phyloP scores from a whole-genome alignment of 2,113 vertebrate species.

The Indri indri region DNA sequence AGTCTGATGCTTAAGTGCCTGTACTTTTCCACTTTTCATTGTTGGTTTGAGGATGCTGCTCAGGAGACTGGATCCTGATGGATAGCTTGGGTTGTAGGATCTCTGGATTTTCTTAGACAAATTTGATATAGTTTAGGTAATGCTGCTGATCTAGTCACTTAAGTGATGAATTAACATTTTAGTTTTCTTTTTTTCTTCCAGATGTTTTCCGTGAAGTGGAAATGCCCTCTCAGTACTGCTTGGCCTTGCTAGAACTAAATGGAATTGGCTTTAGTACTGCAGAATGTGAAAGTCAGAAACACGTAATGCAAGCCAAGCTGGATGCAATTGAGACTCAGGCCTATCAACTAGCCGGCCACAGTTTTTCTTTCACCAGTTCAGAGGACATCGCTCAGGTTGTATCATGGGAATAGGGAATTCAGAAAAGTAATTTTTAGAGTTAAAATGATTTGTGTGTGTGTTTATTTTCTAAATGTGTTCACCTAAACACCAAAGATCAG shows the following conservation, averaged over 20 bases:
- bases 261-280: slow-evolving; percentile 94
- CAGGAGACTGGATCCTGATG: not conserved
- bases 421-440: slow-evolving; percentile 14
- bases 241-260: slow-evolving; percentile 96
- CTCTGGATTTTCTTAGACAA: not conserved
- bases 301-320: slow-evolving; percentile 95
- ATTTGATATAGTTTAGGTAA: not conserved
- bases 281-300: slow-evolving; percentile 94
- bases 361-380: slow-evolving; percentile 94
- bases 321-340: slow-evolving; percentile 90
- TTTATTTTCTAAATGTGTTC: not conserved
- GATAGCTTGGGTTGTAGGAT: not conserved
- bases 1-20: not conserved
- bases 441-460: not conserved
- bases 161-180: not conserved
- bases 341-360: slow-evolving; percentile 92
- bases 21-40: not conserved
- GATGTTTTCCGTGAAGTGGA: slow-evolving; percentile 91
- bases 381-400: slow-evolving; percentile 95
- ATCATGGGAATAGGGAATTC: not conserved
- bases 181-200: slow-evolving; percentile 73
- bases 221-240: slow-evolving; percentile 95
- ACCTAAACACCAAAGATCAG: not conserved
- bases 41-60: not conserved
- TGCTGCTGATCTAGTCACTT: not conserved